Evolutionary conservation across 2,113 vertebrate genomes (phyloP), one percentile per base, ranked within the genome.

Genomic region (Xyliphius kryptos): DNA sequence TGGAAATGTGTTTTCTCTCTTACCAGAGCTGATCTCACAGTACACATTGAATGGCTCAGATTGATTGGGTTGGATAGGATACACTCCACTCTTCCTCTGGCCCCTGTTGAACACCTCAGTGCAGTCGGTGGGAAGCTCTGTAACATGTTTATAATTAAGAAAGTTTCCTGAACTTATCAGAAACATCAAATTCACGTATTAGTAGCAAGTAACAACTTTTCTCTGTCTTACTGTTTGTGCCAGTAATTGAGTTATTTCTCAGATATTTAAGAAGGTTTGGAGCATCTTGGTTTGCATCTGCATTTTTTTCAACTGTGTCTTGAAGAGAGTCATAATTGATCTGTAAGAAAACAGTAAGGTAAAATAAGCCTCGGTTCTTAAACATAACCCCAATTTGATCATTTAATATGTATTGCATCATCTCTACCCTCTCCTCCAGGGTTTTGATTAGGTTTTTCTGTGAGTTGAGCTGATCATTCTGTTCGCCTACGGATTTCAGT

Each of bases 1-100:
- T n/a, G n/a, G n/a, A n/a, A n/a, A n/a, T n/a, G n/a, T n/a, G n/a
- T n/a, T n/a, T n/a, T n/a, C n/a, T n/a, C n/a, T 80, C 79, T 75
- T 88, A 97, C 95, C 93, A 76, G 84, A 70, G 71, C 79, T 84
- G 61, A 85, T 82, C 63, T 97, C 89, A 60, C 96, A 97, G 81
- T 89, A 94, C 73, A 92, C 91, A 0, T 80, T 69, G 48, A 98
- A 95, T 15, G 87, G 76, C 64, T 90, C 83, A 0, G 91, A 92
- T 68, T 83, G 82, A 0, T 87, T 89, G 36, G 94, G 92, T 70
- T 86, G 87, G 20, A 98, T 90, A 1, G 86, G 68, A 49, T 95
- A 93, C 36, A 92, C 73, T 2, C 95, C 94, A 58, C 87, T 94
- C 67, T 70, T 77, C 13, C 51, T 70, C 37, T 77, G 72, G 10